Percentiles rank a stretch among this genome's conserved stretches.
phyloP scores from a whole-genome alignment of 2,888 invertebrate genomes.

The Drosophila subquinaria region DNA sequence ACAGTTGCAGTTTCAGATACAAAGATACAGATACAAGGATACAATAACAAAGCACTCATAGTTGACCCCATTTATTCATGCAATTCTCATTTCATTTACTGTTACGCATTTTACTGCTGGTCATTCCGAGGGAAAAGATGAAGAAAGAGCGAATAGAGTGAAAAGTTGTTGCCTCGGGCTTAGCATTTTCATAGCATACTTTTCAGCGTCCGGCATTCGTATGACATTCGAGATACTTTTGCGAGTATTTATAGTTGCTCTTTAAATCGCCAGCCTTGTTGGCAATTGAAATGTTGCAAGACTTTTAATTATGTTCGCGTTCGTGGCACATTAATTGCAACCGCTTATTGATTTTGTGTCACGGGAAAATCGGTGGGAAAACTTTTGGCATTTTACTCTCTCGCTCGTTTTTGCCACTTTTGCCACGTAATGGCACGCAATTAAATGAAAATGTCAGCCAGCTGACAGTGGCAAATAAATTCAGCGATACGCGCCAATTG shows the following conservation, averaged over 20 bases:
- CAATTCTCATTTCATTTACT: conserved; percentile 21
- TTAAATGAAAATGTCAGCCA: conserved; percentile 69
- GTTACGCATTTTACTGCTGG: conserved; percentile 26
- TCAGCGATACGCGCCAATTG: conserved; percentile 66
- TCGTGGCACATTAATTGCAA: conserved; percentile 52
- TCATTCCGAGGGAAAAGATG: background rate
- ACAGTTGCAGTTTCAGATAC: conserved; percentile 3
- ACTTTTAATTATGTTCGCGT: conserved; percentile 34
- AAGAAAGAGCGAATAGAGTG: background rate
- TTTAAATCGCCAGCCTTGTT: conserved; percentile 1
- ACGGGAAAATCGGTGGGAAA: conserved; percentile 25
- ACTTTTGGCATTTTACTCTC: conserved; percentile 38
- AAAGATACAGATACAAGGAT: conserved; percentile 17
- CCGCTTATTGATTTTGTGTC: conserved; percentile 58
- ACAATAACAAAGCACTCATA: conserved; percentile 14
- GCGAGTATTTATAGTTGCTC: background rate
- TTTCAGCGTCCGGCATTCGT: conserved; percentile 4
- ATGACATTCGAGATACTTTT: conserved; percentile 3
- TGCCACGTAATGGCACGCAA: conserved; percentile 42
- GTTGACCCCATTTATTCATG: conserved; percentile 18
- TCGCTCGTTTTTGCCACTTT: conserved; percentile 8
- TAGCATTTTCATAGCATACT: conserved; percentile 20
- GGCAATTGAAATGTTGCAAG: conserved; percentile 23
- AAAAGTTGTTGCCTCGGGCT: conserved; percentile 9
- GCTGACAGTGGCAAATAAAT: conserved; percentile 64